Percentiles rank a stretch among this genome's conserved stretches.
phyloP scores from a whole-genome alignment of 2,888 invertebrate species.

The Pinctada fucata region DNA sequence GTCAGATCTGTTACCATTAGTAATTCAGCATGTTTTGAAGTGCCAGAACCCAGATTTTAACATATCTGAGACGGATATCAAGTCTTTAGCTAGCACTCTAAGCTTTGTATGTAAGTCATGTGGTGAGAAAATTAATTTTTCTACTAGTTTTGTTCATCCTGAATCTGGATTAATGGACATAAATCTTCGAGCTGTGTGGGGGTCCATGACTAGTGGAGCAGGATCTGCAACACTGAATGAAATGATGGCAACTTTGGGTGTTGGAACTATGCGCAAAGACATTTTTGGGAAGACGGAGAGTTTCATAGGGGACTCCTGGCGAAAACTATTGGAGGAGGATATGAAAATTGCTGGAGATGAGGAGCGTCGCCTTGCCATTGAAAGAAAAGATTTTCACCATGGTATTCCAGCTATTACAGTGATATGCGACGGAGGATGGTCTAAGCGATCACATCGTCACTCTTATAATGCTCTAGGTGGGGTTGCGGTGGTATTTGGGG shows the following conservation, averaged over 20 bases:
- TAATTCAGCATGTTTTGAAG: not conserved
- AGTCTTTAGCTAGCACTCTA: not conserved
- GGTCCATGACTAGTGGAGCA: constrained; percentile 20
- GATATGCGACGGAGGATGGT: constrained; percentile 48
- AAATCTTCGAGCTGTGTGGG: too few species aligned
- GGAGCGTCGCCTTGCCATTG: constrained; percentile 39
- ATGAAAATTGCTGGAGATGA: constrained; percentile 21
- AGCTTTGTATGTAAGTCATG: not conserved
- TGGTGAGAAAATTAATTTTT: not conserved
- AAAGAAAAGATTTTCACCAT: constrained; percentile 33
- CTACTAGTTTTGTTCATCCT: not conserved
- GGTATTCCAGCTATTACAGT: constrained; percentile 47
- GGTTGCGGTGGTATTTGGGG: constrained; percentile 45
- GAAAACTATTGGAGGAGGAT: constrained; percentile 4
- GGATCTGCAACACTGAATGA: constrained; percentile 25
- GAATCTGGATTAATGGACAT: not conserved
- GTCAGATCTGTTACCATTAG: not conserved
- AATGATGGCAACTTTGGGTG: constrained; percentile 2
- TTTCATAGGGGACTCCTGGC: constrained; percentile 17
- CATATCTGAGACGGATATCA: not conserved
- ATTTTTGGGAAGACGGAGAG: constrained; percentile 17
- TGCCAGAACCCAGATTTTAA: not conserved
- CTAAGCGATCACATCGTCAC: constrained; percentile 46
- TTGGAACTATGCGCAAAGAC: not conserved
- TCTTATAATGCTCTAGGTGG: constrained; percentile 47